These are phyloP conservation scores for Sphaerophoria taeniata DNA, from an alignment of 2,888 invertebrate genomes.

Conservation along the genomic window DNA sequence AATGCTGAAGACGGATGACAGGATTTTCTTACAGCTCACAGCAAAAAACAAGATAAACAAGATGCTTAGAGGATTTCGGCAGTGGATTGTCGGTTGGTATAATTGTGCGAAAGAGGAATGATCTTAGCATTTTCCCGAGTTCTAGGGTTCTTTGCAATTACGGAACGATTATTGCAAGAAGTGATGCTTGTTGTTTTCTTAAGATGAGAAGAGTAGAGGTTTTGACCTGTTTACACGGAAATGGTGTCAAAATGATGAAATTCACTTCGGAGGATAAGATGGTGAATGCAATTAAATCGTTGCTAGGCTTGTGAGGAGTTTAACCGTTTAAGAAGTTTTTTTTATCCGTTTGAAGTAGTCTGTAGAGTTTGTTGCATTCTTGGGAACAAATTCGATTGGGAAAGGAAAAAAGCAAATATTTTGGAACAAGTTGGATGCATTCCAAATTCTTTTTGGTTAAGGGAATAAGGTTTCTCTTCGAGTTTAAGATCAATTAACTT, in stretches of 20 bases:
- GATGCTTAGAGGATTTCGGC: constrained; percentile 29
- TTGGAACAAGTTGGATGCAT: no score
- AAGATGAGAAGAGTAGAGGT: not conserved
- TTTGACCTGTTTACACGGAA: constrained; percentile 55
- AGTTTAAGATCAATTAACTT: no score
- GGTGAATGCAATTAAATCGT: constrained; percentile 15
- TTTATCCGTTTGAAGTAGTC: no score
- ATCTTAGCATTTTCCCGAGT: constrained; percentile 46
- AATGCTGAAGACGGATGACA: constrained; percentile 17
- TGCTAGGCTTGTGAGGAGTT: not conserved
- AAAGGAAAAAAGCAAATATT: no score
- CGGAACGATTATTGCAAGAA: constrained; percentile 7
- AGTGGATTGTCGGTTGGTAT: constrained; percentile 51
- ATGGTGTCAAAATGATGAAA: constrained; percentile 49
- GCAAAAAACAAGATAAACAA: not conserved
- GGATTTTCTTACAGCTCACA: not conserved
- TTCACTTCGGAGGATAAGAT: not conserved
- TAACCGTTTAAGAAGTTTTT: no score
- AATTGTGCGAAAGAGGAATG: constrained; percentile 52
- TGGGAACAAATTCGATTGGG: no score
- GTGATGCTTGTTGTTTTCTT: constrained; percentile 2
- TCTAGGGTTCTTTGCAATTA: not conserved
- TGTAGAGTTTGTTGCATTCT: no score
- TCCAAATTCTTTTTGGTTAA: no score
- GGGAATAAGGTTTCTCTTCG: no score